Percentiles rank a stretch among this genome's conserved stretches.
phyloP scores from a whole-genome alignment of 2,113 vertebrate genomes.

The Triplophysa dalaica region DNA sequence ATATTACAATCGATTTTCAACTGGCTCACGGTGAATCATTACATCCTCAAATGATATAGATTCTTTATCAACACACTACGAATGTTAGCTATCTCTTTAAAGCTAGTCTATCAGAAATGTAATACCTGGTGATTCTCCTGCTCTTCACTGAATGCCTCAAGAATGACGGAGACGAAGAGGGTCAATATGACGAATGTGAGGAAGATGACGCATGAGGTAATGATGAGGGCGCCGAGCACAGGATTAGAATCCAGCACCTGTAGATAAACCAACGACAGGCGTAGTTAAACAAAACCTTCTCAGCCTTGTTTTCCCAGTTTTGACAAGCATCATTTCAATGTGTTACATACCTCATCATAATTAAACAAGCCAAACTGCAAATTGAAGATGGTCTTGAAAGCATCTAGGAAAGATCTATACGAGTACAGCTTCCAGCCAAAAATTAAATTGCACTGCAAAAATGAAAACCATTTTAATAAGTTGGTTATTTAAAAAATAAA shows the following conservation, averaged over 20 bases:
- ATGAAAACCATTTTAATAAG: not conserved
- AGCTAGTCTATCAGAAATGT: not conserved
- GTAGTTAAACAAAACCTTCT: not conserved
- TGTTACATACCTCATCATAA: constrained; percentile 81
- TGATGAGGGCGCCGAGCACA: constrained; percentile 84
- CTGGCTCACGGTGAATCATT: no score
- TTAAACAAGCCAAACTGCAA: constrained; percentile 95
- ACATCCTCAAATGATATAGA: no score
- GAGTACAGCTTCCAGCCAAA: constrained; percentile 91
- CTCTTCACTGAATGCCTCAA: constrained; percentile 90
- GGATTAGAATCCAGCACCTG: constrained; percentile 88
- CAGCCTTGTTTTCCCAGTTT: no score
- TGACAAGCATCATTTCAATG: not conserved
- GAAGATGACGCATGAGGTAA: constrained; percentile 90
- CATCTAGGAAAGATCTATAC: constrained; percentile 86
- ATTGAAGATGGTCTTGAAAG: constrained; percentile 86
- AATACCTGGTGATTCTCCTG: constrained; percentile 86
- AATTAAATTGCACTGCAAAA: constrained; percentile 83
- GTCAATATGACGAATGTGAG: constrained; percentile 95
- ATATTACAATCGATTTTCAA: no score
- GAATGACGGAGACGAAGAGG: constrained; percentile 92
- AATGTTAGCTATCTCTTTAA: no score
- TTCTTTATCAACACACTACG: no score
- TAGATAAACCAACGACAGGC: constrained; percentile 16
- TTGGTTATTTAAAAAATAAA: not conserved